A percentile compares a stretch with the other conserved stretches of the same genome.
Evolutionary conservation across 2,888 invertebrate genomes (phyloP).

Genomic region (Metellina segmentata): DNA sequence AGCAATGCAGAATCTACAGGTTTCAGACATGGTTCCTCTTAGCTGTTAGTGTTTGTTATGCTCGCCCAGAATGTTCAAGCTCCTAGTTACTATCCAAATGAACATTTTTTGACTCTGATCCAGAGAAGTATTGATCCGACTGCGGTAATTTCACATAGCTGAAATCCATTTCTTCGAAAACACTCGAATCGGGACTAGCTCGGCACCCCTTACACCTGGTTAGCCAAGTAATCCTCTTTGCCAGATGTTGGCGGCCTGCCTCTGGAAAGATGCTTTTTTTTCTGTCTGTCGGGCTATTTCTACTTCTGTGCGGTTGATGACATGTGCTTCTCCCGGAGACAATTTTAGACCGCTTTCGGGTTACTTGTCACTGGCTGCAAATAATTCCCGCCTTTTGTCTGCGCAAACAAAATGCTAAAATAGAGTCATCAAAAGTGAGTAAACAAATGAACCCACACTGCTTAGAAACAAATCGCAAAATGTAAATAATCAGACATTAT

Average conservation of each 20-base stretch:
- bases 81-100: constrained; percentile 13
- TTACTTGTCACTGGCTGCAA: constrained; percentile 44
- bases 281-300: constrained; percentile 50
- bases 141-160: constrained; percentile 54
- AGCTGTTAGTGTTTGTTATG: constrained; percentile 1
- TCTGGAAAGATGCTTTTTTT: constrained; percentile 35
- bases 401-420: not conserved
- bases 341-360: constrained; percentile 66
- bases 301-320: constrained; percentile 63
- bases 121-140: constrained; percentile 58
- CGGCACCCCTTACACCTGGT: constrained; percentile 53
- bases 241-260: constrained; percentile 57
- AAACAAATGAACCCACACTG: not conserved
- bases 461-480: not conserved
- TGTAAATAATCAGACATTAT: not conserved
- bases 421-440: not conserved
- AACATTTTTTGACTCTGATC: constrained; percentile 48
- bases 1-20: constrained; percentile 12
- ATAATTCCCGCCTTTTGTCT: not conserved
- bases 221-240: constrained; percentile 29
- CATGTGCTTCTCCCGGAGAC: constrained; percentile 65
- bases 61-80: not conserved
- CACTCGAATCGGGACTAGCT: constrained; percentile 2
- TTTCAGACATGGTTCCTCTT: constrained; percentile 19
- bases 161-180: constrained; percentile 18